A percentile compares a stretch with the other conserved stretches of the same genome.
These are phyloP conservation scores for Drosophila neonasuta DNA, from an alignment of 2,888 invertebrate species.

Conservation along the genomic window DNA sequence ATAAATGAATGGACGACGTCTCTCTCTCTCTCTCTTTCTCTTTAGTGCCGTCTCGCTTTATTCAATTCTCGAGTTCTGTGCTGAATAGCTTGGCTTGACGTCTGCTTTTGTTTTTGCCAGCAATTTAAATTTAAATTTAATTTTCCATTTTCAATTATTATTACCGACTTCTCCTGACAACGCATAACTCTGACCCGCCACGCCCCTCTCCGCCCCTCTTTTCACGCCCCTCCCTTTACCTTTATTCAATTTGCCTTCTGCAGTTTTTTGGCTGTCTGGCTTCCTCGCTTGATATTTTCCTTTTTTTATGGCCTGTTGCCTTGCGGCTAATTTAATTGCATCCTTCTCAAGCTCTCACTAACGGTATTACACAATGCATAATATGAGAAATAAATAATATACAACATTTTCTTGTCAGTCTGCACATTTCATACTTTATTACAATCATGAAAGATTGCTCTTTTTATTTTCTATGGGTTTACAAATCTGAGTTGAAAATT, in stretches of 20 bases:
- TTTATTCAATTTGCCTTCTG: conserved; percentile 62
- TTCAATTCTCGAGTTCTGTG: background rate
- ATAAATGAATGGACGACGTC: conserved; percentile 51
- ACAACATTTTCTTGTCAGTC: background rate
- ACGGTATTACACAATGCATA: conserved; percentile 1
- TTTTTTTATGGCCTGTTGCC: conserved; percentile 45
- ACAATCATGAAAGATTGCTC: too few relatives aligned
- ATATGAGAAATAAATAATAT: background rate
- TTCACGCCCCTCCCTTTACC: conserved; percentile 3
- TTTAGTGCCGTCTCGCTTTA: background rate
- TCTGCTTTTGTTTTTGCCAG: conserved; percentile 34
- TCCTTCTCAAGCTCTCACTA: conserved; percentile 2
- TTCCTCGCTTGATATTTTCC: conserved; percentile 2
- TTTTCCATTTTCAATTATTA: conserved; percentile 71
- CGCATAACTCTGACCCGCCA: background rate
- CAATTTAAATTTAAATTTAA: conserved; percentile 63
- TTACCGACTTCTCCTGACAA: conserved; percentile 45
- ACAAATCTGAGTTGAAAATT: too few relatives aligned
- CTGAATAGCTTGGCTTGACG: conserved; percentile 32
- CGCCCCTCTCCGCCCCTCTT: background rate
- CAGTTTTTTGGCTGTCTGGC: conserved; percentile 35
- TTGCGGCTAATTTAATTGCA: conserved; percentile 77
- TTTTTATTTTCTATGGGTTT: too few relatives aligned
- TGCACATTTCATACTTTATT: too few relatives aligned
- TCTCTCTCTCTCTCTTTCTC: background rate